Conservation (phyloP, 2,797 vertebrate species). For the Galago senegalensis region DNA sequence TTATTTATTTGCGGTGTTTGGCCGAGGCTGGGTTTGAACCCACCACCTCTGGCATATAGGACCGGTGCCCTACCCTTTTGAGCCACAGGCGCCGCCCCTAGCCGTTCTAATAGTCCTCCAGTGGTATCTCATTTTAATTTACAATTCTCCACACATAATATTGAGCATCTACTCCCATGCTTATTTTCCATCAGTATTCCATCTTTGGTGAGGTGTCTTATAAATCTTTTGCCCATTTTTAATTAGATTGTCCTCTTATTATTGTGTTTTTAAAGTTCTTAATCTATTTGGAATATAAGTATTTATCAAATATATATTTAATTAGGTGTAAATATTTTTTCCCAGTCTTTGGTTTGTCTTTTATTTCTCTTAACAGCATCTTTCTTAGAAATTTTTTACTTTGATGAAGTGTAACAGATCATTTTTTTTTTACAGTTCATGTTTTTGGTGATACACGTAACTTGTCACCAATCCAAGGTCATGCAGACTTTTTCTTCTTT, state of each 20-base stretch:
- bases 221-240: not conserved
- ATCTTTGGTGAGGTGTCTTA: not conserved
- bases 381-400: not conserved
- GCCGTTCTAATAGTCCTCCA: not conserved
- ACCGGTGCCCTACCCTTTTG: too few species aligned
- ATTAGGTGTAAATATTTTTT: not conserved
- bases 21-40: too few species aligned
- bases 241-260: not conserved
- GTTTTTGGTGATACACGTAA: not conserved
- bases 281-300: not conserved
- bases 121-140: not conserved
- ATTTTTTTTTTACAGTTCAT: not conserved
- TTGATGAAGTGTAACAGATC: not conserved
- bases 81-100: too few species aligned
- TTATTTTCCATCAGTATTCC: not conserved
- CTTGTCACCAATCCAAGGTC: not conserved
- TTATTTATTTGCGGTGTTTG: too few species aligned
- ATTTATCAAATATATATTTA: not conserved
- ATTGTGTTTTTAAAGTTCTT: not conserved
- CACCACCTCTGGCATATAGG: too few species aligned
- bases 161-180: not conserved
- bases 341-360: not conserved
- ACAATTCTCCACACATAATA: not conserved
- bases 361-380: not conserved
- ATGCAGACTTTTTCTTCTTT: not conserved